Evolutionary conservation across 2,113 vertebrate genomes (phyloP).

Genomic region (Microcebus jonahi): DNA sequence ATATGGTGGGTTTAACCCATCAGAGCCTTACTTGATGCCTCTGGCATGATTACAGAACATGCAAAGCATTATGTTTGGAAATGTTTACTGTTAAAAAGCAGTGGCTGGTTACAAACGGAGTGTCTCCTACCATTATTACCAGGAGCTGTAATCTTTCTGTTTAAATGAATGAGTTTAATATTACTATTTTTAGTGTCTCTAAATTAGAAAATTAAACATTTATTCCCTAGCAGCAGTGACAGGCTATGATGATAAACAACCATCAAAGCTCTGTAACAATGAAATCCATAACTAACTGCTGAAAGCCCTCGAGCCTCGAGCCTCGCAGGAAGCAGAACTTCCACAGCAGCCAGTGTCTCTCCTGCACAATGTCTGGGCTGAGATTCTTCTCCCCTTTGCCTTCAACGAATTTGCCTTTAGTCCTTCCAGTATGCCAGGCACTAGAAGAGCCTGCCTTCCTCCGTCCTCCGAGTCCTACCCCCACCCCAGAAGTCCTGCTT

Average conservation of each 20-base stretch:
- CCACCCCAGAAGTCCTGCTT: background rate
- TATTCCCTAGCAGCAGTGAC: background rate
- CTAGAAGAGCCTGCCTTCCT: background rate
- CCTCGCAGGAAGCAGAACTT: background rate
- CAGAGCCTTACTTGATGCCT: background rate
- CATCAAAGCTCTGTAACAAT: background rate
- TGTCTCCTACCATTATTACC: background rate
- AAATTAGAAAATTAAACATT: constrained; percentile 48
- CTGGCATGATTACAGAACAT: background rate
- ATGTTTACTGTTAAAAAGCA: background rate
- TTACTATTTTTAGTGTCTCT: constrained; percentile 2
- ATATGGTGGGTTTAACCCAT: background rate
- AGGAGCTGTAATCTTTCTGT: background rate
- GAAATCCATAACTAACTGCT: background rate
- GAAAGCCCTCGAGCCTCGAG: background rate
- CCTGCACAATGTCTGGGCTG: background rate
- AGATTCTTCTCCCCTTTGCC: background rate
- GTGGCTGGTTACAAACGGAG: background rate
- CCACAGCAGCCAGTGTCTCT: accelerated
- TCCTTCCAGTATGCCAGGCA: background rate
- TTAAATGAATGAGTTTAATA: constrained; percentile 31
- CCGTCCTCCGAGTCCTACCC: background rate
- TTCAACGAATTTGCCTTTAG: background rate
- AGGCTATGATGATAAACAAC: background rate
- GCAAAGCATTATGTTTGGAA: background rate